These are phyloP conservation scores for Emys orbicularis DNA, from an alignment of 2,797 vertebrate species.

Conservation along the genomic window DNA sequence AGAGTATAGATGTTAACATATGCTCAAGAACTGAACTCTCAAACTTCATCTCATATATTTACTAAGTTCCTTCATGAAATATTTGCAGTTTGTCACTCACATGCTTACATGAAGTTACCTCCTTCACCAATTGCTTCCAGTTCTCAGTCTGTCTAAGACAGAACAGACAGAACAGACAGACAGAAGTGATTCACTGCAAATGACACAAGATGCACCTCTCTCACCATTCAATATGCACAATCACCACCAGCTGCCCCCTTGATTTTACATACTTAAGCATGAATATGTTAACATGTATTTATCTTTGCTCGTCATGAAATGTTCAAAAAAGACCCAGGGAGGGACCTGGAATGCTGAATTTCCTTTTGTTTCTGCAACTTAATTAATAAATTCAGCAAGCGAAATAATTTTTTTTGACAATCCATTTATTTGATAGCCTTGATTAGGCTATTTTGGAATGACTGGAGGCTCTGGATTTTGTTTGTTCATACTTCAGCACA, in stretches of 20 bases:
- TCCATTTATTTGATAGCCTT: slow-evolving; percentile 62
- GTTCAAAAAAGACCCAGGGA: not conserved
- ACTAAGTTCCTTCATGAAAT: not conserved
- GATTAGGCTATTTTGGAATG: slow-evolving; percentile 69
- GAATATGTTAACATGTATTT: slow-evolving; percentile 20
- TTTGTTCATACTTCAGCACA: slow-evolving; percentile 57
- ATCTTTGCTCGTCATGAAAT: not conserved
- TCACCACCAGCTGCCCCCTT: not conserved
- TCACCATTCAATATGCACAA: not conserved
- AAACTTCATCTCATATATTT: not conserved
- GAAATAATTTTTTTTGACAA: slow-evolving; percentile 8
- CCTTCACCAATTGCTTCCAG: not conserved
- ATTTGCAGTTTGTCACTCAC: not conserved
- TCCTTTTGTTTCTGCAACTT: not conserved
- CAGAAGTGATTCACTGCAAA: not conserved
- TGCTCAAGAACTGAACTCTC: accelerated
- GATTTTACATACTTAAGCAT: slow-evolving; percentile 15
- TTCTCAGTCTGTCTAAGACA: accelerated
- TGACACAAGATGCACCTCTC: not conserved
- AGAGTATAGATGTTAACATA: not conserved
- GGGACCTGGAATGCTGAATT: slow-evolving; percentile 10
- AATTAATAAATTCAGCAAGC: slow-evolving; percentile 47
- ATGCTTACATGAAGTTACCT: accelerated
- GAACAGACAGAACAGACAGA: too few species aligned
- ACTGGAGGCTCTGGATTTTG: slow-evolving; percentile 46